These are phyloP conservation scores for Parasteatoda tepidariorum DNA, from an alignment of 1,140 invertebrate genomes.

Conservation along the genomic window DNA sequence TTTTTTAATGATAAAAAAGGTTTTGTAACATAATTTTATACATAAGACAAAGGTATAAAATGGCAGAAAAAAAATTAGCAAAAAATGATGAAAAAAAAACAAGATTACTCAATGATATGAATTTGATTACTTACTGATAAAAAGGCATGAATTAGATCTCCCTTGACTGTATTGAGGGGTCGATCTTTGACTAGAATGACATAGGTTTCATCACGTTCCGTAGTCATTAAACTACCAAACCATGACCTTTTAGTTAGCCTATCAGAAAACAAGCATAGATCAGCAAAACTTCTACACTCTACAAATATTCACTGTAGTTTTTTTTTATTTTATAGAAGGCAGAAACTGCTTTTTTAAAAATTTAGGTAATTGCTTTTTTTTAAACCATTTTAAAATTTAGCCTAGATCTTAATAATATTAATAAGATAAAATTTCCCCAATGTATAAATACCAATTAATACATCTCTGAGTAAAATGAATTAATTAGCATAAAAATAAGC, in stretches of 20 bases:
- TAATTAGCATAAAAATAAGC: no score
- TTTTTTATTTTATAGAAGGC: background rate
- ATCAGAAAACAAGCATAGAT: background rate
- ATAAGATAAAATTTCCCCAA: no score
- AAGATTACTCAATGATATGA: no score
- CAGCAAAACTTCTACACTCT: background rate
- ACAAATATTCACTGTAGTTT: background rate
- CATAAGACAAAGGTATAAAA: no score
- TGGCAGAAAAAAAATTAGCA: no score
- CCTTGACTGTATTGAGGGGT: conserved; percentile 94
- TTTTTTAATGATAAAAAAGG: no score
- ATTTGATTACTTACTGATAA: conserved; percentile 82
- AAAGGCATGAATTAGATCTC: conserved; percentile 98
- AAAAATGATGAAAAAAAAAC: no score
- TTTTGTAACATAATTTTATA: no score
- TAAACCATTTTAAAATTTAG: no score
- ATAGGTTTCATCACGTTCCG: conserved; percentile 96
- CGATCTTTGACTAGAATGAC: conserved; percentile 96
- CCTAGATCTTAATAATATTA: no score
- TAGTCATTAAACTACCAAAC: conserved; percentile 96
- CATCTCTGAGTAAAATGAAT: no score
- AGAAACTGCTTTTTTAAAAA: background rate
- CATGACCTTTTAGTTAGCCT: conserved; percentile 92
- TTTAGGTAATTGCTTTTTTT: background rate
- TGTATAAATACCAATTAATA: no score